Percentiles rank a stretch among this genome's conserved stretches.
Evolutionary conservation across 2,797 vertebrate species (phyloP).

Genomic region (Takifugu rubripes): DNA sequence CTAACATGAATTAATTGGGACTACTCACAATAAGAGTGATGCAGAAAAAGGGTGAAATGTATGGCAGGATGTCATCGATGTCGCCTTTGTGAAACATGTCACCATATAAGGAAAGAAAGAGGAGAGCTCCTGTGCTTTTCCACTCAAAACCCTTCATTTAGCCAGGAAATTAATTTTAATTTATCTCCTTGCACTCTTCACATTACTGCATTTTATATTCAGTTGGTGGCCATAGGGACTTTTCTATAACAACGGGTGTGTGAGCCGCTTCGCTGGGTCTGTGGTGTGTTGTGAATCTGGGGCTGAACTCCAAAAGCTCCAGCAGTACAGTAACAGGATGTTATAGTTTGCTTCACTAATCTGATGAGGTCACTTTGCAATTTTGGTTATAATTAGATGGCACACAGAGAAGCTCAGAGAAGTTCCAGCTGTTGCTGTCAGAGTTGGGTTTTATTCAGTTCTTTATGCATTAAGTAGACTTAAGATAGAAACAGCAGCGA

Average conservation of each 20-base stretch:
- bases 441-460: not conserved
- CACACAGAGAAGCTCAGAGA: not conserved
- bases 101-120: conserved; percentile 23
- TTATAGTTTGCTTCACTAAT: not conserved
- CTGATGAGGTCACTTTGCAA: not conserved
- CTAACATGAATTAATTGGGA: conserved; percentile 54
- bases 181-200: conserved; percentile 37
- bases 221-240: conserved; percentile 38
- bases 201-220: conserved; percentile 45
- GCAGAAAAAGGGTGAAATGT: conserved; percentile 17
- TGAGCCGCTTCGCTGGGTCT: conserved; percentile 17
- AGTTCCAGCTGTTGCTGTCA: not conserved
- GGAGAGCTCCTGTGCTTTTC: conserved; percentile 28
- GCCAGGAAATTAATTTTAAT: conserved; percentile 59
- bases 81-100: conserved; percentile 27
- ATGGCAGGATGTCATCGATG: conserved; percentile 41
- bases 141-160: conserved; percentile 50
- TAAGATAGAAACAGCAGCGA: no score
- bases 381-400: not conserved
- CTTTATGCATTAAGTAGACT: not conserved
- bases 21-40: conserved; percentile 17
- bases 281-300: no score
- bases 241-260: conserved; percentile 37
- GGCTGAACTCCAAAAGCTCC: no score
- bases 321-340: not conserved